phyloP scores from a whole-genome alignment of 2,888 invertebrate species.

The Cyrtodaria siliqua region DNA sequence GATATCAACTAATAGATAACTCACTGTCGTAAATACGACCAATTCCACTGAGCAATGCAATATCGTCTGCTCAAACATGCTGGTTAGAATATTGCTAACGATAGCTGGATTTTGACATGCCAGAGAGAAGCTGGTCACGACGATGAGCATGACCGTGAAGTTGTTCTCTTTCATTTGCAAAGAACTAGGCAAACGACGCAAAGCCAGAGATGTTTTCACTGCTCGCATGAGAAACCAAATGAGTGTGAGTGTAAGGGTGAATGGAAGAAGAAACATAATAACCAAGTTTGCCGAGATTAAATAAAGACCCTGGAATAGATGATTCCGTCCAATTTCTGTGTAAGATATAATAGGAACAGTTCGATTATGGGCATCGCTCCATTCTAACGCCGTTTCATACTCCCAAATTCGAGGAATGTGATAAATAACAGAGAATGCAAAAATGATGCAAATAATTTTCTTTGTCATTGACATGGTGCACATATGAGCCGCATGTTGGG shows the following conservation, averaged over 20 bases:
- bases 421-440: conserved; percentile 93
- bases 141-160: conserved; percentile 97
- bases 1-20: conserved; percentile 79
- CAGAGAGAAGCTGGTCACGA: conserved; percentile 98
- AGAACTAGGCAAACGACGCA: conserved; percentile 71
- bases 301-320: conserved; percentile 79
- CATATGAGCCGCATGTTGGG: conserved; percentile 94
- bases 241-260: conserved; percentile 77
- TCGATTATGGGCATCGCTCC: conserved; percentile 60
- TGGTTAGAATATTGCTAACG: conserved; percentile 82
- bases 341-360: conserved; percentile 62
- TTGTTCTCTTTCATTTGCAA: conserved; percentile 92
- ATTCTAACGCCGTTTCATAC: conserved; percentile 78
- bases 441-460: conserved; percentile 93
- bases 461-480: conserved; percentile 96
- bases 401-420: conserved; percentile 91
- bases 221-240: conserved; percentile 82
- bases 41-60: conserved; percentile 70
- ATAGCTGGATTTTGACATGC: conserved; percentile 90
- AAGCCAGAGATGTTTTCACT: conserved; percentile 75
- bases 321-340: conserved; percentile 79
- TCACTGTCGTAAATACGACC: conserved; percentile 76
- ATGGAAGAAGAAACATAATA: conserved; percentile 84
- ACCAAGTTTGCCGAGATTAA: conserved; percentile 82
- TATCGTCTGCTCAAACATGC: conserved; percentile 68